Percentiles rank a stretch among this genome's conserved stretches.
Conservation (phyloP, 2,113 vertebrate species). For the Phainopepla nitens region DNA sequence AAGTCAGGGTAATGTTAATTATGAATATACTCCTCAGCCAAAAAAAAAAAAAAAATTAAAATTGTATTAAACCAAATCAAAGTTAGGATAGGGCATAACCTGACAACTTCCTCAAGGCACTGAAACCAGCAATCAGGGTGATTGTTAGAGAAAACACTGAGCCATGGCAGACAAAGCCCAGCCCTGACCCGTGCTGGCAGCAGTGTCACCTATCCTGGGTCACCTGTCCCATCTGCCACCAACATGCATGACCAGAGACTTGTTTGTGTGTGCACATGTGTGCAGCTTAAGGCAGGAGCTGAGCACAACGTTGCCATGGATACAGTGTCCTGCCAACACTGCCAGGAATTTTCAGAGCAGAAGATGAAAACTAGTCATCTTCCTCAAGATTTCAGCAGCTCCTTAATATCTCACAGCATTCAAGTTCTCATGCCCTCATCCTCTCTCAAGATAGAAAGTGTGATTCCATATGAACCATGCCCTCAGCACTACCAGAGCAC, state of each 20-base stretch:
- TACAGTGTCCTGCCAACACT: not conserved
- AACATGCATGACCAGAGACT: not conserved
- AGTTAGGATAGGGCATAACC: not conserved
- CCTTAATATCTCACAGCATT: not conserved
- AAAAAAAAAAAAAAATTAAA: not conserved
- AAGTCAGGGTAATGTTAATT: not conserved
- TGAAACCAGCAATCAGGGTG: not conserved
- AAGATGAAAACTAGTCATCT: not conserved
- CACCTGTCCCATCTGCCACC: not conserved
- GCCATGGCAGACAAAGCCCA: not conserved
- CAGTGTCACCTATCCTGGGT: not conserved
- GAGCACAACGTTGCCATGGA: conserved; percentile 16
- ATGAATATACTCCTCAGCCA: not conserved
- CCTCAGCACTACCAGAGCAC: not conserved
- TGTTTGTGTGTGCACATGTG: not conserved
- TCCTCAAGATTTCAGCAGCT: not conserved
- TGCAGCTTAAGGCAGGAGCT: not conserved
- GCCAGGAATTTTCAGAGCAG: not conserved
- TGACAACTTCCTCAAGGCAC: not conserved
- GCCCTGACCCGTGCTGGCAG: not conserved
- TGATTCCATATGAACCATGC: not conserved
- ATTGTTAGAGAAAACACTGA: not conserved
- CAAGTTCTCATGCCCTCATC: not conserved
- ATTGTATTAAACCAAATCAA: not conserved
- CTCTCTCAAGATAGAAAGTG: not conserved